phyloP scores from a whole-genome alignment of 1,140 invertebrate genomes.

The Ips typographus region DNA sequence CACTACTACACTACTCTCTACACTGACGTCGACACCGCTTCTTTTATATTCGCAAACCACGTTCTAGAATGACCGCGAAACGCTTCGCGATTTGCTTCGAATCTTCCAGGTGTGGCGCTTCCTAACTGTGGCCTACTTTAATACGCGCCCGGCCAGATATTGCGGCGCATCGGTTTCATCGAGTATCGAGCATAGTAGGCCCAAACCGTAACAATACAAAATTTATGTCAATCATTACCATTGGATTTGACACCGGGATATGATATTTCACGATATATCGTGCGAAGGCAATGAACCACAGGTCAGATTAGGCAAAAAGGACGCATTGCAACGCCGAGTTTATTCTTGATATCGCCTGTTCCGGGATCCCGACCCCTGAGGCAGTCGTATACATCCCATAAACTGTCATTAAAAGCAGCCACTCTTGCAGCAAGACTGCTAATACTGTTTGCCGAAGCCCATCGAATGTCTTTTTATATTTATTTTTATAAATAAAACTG shows the following conservation, averaged over 20 bases:
- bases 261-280: constrained; percentile 51
- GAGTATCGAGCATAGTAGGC: too few species aligned
- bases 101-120: too few species aligned
- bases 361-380: constrained; percentile 49
- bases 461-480: constrained; percentile 33
- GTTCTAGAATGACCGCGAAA: too few species aligned
- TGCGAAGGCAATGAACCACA: constrained; percentile 47
- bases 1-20: too few species aligned
- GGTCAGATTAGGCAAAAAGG: constrained; percentile 46
- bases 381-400: constrained; percentile 34
- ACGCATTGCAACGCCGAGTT: constrained; percentile 42
- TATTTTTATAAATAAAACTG: too few species aligned
- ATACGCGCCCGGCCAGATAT: too few species aligned
- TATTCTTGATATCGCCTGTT: constrained; percentile 52
- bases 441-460: constrained; percentile 27
- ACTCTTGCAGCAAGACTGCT: constrained; percentile 35
- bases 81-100: too few species aligned
- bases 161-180: too few species aligned
- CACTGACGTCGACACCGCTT: too few species aligned
- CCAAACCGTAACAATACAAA: constrained; percentile 51
- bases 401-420: constrained; percentile 35
- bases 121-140: too few species aligned
- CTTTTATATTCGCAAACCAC: too few species aligned
- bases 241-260: constrained; percentile 51
- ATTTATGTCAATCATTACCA: constrained; percentile 54